Conservation (phyloP, 2,113 vertebrate genomes). For the Pedionomus torquatus region DNA sequence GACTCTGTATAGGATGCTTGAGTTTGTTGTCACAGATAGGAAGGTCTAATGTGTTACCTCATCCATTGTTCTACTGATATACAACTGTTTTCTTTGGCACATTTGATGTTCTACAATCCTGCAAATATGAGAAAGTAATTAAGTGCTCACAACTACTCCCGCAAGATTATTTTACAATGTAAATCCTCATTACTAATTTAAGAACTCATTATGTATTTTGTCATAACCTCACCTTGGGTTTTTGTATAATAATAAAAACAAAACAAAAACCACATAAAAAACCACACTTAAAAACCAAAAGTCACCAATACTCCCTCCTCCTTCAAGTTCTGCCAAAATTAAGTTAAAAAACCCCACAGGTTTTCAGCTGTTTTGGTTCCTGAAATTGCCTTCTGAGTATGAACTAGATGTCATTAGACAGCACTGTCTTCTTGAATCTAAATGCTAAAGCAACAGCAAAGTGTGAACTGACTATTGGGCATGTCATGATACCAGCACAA, state of each 20-base stretch:
- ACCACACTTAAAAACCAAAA: fast-evolving
- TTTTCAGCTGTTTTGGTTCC: background rate
- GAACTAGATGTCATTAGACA: background rate
- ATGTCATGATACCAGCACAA: background rate
- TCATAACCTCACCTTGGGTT: background rate
- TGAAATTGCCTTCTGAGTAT: background rate
- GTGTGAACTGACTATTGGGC: background rate
- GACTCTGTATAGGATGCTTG: background rate
- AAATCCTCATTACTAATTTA: background rate
- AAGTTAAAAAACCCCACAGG: background rate
- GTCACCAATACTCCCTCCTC: background rate
- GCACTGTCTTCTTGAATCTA: background rate
- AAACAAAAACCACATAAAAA: background rate
- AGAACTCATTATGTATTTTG: background rate
- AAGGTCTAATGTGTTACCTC: background rate
- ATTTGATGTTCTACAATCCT: background rate
- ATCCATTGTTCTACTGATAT: background rate
- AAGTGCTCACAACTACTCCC: background rate
- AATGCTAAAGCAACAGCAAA: background rate
- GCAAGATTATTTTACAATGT: background rate
- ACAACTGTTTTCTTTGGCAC: background rate
- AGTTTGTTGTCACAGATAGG: background rate
- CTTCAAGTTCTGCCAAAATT: background rate
- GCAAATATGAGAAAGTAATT: background rate
- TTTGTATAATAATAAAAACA: background rate